Evolutionary conservation across 2,113 vertebrate species (phyloP).

Genomic region (Astur gentilis): DNA sequence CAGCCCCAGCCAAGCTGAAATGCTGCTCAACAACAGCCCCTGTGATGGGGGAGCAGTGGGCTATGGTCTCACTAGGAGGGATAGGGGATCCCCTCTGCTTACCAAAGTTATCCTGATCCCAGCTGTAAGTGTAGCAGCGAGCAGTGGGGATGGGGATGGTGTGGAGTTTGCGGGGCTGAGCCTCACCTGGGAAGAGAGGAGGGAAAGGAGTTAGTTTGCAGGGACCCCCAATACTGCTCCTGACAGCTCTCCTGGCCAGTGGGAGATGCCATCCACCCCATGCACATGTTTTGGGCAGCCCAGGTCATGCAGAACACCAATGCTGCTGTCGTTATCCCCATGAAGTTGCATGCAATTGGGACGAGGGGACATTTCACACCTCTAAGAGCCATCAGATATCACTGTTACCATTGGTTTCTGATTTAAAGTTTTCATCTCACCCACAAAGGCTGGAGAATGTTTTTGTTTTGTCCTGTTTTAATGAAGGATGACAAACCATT

Average conservation of each 20-base stretch:
- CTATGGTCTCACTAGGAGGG: neutral
- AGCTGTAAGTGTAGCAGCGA: conserved; percentile 88
- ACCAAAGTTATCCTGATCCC: conserved; percentile 97
- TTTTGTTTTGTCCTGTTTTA: neutral
- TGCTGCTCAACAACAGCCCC: neutral
- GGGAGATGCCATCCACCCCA: neutral
- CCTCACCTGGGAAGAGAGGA: conserved; percentile 36
- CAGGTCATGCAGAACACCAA: neutral
- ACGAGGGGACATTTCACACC: neutral
- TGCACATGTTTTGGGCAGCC: neutral
- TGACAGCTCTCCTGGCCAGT: neutral
- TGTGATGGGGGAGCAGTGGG: neutral
- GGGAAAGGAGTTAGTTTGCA: neutral
- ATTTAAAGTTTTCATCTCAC: neutral
- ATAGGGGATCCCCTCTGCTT: neutral
- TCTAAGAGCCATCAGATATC: neutral
- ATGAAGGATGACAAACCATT: neutral
- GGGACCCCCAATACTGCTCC: fast-evolving
- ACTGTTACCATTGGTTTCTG: neutral
- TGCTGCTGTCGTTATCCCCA: neutral
- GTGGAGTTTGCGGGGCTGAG: conserved; percentile 72
- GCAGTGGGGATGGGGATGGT: conserved; percentile 84
- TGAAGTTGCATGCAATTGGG: fast-evolving
- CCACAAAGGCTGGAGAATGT: neutral
- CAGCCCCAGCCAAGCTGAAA: neutral